phyloP scores from a whole-genome alignment of 1,140 invertebrate species.

The Drosophila pruinosa region DNA sequence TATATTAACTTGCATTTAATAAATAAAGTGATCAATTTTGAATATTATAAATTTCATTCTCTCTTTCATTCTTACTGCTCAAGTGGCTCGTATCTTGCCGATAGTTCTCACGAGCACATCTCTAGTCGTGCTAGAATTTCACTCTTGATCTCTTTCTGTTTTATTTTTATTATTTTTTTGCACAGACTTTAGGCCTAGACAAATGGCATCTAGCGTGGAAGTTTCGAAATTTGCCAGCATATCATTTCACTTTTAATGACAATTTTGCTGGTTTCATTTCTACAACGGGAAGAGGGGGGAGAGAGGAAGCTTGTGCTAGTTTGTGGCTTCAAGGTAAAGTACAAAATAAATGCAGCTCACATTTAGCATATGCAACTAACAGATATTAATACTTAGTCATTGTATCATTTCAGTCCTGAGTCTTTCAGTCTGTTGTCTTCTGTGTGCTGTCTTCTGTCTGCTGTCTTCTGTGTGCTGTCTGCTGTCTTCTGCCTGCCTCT shows the following conservation, averaged over 20 bases:
- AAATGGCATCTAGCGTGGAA: not conserved
- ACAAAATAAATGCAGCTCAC: slow-evolving; percentile 1
- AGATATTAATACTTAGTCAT: slow-evolving; percentile 21
- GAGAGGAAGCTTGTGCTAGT: not conserved
- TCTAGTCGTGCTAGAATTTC: not conserved
- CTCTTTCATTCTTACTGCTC: no score
- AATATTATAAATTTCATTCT: no score
- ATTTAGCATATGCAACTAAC: slow-evolving; percentile 6
- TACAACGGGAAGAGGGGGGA: not conserved
- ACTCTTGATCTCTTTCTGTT: not conserved
- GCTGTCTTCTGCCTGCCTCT: not conserved
- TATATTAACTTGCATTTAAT: no score
- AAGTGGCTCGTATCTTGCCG: no score
- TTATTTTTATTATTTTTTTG: not conserved
- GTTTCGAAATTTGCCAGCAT: slow-evolving; percentile 15
- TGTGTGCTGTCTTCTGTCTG: not conserved
- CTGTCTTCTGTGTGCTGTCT: no score
- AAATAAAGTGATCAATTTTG: no score
- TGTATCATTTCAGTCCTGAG: not conserved
- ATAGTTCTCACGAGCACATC: slow-evolving; percentile 2
- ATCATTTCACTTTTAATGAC: slow-evolving; percentile 25
- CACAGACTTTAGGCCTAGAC: not conserved
- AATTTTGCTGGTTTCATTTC: not conserved
- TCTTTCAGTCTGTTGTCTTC: no score
- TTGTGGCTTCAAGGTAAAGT: slow-evolving; percentile 7